Conservation (phyloP, 2,888 invertebrate genomes). For the Chalcis sispes region DNA sequence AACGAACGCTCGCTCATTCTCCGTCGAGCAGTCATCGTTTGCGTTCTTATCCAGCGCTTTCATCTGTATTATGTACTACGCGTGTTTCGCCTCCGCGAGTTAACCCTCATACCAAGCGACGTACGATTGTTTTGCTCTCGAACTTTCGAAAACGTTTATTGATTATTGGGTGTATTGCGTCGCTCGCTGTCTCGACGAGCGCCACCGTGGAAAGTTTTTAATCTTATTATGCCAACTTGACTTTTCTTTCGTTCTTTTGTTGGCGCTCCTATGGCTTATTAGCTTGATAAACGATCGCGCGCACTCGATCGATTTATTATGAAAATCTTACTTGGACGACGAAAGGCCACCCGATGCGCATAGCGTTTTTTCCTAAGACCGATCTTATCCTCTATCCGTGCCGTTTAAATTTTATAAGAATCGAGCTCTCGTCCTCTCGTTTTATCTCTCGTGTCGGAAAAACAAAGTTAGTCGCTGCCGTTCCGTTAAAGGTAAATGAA, state of each 20-base stretch:
- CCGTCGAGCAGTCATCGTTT: neutral
- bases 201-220: constrained; percentile 33
- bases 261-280: constrained; percentile 7
- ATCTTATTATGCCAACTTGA: constrained; percentile 21
- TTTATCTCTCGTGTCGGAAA: neutral
- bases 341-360: neutral
- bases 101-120: neutral
- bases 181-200: neutral
- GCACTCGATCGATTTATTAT: neutral
- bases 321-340: constrained; percentile 7
- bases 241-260: neutral
- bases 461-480: constrained; percentile 37
- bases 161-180: neutral
- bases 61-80: constrained; percentile 1
- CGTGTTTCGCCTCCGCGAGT: neutral
- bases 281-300: constrained; percentile 26
- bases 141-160: constrained; percentile 21
- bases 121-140: no score
- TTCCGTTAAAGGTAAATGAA: constrained; percentile 64
- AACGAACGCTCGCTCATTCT: neutral
- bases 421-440: neutral
- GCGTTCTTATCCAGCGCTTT: neutral
- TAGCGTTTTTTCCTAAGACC: neutral
- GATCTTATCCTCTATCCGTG: neutral
- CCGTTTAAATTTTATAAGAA: constrained; percentile 3